Conservation (phyloP, 1,140 invertebrate species). For the Drosophila asahinai region DNA sequence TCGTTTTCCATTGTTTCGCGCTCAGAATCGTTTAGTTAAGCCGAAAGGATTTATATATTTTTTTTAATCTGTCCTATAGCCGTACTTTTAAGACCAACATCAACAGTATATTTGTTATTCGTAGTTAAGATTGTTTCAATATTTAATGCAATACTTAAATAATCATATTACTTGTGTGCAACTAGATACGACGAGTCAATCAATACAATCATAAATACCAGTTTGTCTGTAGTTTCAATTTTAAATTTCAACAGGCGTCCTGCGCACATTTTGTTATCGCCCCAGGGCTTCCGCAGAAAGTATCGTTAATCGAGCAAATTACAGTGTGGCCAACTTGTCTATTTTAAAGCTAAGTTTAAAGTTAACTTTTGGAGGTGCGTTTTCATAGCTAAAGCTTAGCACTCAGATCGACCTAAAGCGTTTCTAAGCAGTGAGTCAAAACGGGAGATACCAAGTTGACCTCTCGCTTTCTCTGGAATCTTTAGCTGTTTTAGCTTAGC, state of each 20-base stretch:
- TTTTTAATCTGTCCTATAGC: constrained; percentile 40
- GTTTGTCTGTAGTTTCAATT: constrained; percentile 1
- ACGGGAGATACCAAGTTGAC: no score
- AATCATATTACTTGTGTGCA: constrained; percentile 60
- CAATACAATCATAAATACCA: constrained; percentile 41
- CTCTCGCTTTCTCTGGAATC: no score
- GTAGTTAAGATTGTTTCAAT: constrained; percentile 67
- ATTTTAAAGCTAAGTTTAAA: neutral
- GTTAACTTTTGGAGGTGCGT: neutral
- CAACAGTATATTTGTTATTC: constrained; percentile 76
- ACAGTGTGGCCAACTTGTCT: neutral
- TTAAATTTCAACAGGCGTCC: constrained; percentile 3
- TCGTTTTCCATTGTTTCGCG: constrained; percentile 60
- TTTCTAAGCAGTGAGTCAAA: no score
- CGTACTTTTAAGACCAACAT: constrained; percentile 56
- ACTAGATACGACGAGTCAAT: constrained; percentile 54
- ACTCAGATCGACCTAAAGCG: no score
- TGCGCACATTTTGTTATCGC: neutral
- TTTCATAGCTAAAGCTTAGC: no score
- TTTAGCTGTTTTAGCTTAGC: neutral
- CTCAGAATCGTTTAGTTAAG: constrained; percentile 54
- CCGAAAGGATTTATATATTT: constrained; percentile 6
- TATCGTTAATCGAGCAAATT: constrained; percentile 18
- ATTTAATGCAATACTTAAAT: constrained; percentile 62
- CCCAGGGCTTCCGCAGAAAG: neutral